These are phyloP conservation scores for Ooceraea biroi DNA, from an alignment of 1,140 invertebrate species.

Conservation along the genomic window DNA sequence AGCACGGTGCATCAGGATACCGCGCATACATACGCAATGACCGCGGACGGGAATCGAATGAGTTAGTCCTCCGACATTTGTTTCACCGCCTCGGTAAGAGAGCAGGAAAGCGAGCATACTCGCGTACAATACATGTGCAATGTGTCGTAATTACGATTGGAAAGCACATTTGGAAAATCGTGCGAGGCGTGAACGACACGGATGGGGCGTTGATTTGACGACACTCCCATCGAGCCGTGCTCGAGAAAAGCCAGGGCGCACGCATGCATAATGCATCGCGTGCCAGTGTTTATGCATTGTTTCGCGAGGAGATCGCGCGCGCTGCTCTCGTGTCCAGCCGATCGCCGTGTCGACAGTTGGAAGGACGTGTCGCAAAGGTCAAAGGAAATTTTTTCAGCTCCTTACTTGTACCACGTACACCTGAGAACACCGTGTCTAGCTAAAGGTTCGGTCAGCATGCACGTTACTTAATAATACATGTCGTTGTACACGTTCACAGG, in stretches of 20 bases:
- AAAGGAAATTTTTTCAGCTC: constrained; percentile 4
- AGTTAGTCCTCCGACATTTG: constrained; percentile 53
- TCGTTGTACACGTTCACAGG: too few species aligned
- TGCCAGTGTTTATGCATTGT: constrained; percentile 77
- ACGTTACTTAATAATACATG: neutral
- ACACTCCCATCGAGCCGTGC: constrained; percentile 78
- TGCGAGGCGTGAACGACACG: constrained; percentile 81
- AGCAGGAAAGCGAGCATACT: neutral
- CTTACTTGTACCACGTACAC: neutral
- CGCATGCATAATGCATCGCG: constrained; percentile 82
- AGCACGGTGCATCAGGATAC: neutral
- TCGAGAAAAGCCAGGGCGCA: constrained; percentile 73
- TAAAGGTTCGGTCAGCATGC: neutral
- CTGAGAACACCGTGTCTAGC: neutral
- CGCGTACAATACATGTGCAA: constrained; percentile 15
- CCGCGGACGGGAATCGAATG: constrained; percentile 1
- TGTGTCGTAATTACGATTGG: constrained; percentile 70
- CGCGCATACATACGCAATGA: constrained; percentile 8
- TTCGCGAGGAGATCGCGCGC: constrained; percentile 49
- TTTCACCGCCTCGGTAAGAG: constrained; percentile 20
- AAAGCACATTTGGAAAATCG: constrained; percentile 63
- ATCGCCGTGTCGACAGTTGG: constrained; percentile 28
- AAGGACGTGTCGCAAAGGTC: constrained; percentile 43
- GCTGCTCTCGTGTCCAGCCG: neutral
- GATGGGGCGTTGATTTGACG: constrained; percentile 82